Evolutionary conservation across 1,140 invertebrate genomes (phyloP).

Genomic region (Drosophila pseudoananassae): DNA sequence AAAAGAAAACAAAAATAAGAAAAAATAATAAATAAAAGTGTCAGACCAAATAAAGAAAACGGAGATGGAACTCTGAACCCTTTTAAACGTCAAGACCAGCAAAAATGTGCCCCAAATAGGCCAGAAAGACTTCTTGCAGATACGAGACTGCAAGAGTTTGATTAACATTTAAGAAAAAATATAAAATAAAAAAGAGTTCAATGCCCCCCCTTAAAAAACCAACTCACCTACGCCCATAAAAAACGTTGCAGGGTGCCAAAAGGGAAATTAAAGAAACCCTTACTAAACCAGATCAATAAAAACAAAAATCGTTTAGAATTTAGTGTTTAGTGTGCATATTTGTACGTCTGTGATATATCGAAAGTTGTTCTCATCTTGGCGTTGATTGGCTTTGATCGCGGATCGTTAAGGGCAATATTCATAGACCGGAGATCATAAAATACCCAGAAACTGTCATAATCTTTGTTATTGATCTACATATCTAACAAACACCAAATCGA

Average conservation of each 20-base stretch:
- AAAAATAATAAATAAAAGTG: slow-evolving; percentile 68
- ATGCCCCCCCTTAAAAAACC: slow-evolving; percentile 7
- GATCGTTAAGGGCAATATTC: slow-evolving; percentile 53
- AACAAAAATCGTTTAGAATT: slow-evolving; percentile 36
- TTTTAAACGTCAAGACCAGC: slow-evolving; percentile 20
- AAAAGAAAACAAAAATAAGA: background rate
- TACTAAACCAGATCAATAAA: slow-evolving; percentile 34
- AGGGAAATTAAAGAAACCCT: slow-evolving; percentile 2
- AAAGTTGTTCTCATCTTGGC: slow-evolving; percentile 36
- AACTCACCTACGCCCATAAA: slow-evolving; percentile 58
- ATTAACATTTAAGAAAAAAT: background rate
- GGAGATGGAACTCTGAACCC: slow-evolving; percentile 44
- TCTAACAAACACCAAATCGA: slow-evolving; percentile 33
- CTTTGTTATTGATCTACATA: slow-evolving; percentile 25
- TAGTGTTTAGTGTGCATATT: slow-evolving; percentile 54
- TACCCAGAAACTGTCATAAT: slow-evolving; percentile 52
- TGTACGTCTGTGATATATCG: slow-evolving; percentile 55
- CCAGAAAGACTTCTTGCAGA: slow-evolving; percentile 28
- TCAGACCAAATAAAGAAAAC: slow-evolving; percentile 67
- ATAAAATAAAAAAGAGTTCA: slow-evolving; percentile 16
- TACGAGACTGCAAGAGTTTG: slow-evolving; percentile 35
- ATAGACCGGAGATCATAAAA: slow-evolving; percentile 33
- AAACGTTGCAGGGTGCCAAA: slow-evolving; percentile 63
- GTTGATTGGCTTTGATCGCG: slow-evolving; percentile 34
- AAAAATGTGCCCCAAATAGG: slow-evolving; percentile 63